phyloP scores from a whole-genome alignment of 2,888 invertebrate species.

The Silvanus unidentatus region DNA sequence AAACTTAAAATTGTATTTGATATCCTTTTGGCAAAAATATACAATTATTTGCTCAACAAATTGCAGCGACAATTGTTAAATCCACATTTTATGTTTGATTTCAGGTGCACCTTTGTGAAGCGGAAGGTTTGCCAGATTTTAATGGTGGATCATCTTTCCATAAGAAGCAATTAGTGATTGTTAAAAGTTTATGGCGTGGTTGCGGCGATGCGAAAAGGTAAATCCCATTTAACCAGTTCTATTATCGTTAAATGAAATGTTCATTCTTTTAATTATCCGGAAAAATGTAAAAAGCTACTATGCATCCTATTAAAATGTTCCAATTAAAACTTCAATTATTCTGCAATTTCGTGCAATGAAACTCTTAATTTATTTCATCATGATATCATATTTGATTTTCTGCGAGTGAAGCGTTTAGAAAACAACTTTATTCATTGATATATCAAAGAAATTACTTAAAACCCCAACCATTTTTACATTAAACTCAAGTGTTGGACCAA shows the following conservation, averaged over 20 bases:
- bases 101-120: constrained; percentile 71
- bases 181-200: constrained; percentile 71
- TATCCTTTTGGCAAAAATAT: not conserved
- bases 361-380: too few relatives aligned
- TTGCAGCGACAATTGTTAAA: not conserved
- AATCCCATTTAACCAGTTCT: constrained; percentile 2
- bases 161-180: constrained; percentile 67
- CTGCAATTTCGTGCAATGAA: too few relatives aligned
- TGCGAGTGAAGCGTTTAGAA: too few relatives aligned
- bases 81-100: constrained; percentile 22
- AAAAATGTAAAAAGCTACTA: too few relatives aligned
- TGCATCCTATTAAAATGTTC: too few relatives aligned
- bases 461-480: too few relatives aligned
- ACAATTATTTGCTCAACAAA: not conserved
- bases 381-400: too few relatives aligned
- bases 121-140: constrained; percentile 65
- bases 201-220: constrained; percentile 51
- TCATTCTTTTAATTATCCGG: not conserved
- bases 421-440: too few relatives aligned
- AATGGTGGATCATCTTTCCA: constrained; percentile 60
- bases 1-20: too few relatives aligned
- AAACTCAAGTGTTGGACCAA: too few relatives aligned
- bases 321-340: too few relatives aligned
- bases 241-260: not conserved
- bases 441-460: too few relatives aligned